These are phyloP conservation scores for Cromileptes altivelis DNA, from an alignment of 2,113 vertebrate species.

Conservation along the genomic window DNA sequence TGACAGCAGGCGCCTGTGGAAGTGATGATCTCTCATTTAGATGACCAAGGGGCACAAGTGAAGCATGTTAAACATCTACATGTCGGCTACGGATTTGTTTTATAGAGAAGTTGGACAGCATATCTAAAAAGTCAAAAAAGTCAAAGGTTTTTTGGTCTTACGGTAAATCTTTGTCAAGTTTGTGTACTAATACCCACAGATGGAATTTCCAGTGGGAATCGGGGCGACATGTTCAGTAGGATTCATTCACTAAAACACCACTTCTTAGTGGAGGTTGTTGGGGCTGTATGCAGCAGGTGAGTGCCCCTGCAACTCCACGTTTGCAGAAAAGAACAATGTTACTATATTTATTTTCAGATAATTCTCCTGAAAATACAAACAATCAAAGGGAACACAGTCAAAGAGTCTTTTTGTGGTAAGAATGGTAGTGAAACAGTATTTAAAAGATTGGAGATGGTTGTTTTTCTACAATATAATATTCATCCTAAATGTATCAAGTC, in stretches of 20 bases:
- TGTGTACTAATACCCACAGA: no score
- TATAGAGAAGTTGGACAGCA: not conserved
- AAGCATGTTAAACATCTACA: not conserved
- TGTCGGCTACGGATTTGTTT: not conserved
- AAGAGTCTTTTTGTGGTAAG: no score
- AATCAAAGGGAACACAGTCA: no score
- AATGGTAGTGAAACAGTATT: no score
- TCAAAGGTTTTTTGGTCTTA: not conserved
- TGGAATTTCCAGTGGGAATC: not conserved
- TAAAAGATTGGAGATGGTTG: no score
- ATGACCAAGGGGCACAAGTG: constrained; percentile 1
- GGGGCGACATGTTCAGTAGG: not conserved
- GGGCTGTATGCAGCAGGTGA: not conserved
- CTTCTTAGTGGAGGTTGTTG: no score
- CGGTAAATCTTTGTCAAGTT: no score
- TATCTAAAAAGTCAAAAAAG: not conserved
- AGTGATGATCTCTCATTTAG: constrained; percentile 29
- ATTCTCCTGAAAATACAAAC: no score
- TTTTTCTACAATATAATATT: no score
- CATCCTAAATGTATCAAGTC: no score
- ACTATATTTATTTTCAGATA: no score
- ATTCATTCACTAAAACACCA: not conserved
- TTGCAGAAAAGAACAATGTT: no score
- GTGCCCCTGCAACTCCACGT: not conserved
- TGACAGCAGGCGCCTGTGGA: constrained; percentile 14